phyloP scores from a whole-genome alignment of 1,140 invertebrate genomes.

The Maconellicoccus hirsutus region DNA sequence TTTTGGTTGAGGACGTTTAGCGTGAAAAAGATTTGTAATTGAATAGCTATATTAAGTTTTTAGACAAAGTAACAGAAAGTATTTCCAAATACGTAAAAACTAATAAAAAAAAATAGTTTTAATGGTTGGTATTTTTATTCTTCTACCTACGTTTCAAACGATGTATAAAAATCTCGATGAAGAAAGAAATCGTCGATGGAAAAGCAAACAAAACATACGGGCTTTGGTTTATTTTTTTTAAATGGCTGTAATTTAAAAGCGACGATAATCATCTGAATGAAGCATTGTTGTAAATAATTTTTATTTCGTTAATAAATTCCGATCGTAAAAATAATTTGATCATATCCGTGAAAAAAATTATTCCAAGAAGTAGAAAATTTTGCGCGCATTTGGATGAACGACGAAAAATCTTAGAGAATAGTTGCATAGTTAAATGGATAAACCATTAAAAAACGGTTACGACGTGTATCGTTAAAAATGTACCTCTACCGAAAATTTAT shows the following conservation, averaged over 20 bases:
- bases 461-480: too few relatives aligned
- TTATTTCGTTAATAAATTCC: constrained; percentile 10
- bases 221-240: neutral
- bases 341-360: neutral
- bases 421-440: too few relatives aligned
- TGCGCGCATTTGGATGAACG: neutral
- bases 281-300: constrained; percentile 21
- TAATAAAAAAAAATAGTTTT: constrained; percentile 16
- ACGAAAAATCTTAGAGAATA: too few relatives aligned
- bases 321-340: constrained; percentile 16
- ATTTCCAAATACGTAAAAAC: constrained; percentile 18
- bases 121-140: constrained; percentile 21
- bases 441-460: too few relatives aligned
- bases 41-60: constrained; percentile 20
- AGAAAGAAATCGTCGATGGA: neutral
- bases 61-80: constrained; percentile 20
- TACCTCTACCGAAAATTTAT: too few relatives aligned
- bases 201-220: neutral
- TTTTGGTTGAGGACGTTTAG: constrained; percentile 7
- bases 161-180: neutral
- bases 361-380: too few relatives aligned
- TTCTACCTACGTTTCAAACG: constrained; percentile 3
- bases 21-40: constrained; percentile 17
- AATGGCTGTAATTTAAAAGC: neutral
- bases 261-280: constrained; percentile 13